These are phyloP conservation scores for Aphodius sticticus DNA, from an alignment of 2,888 invertebrate genomes.

Conservation along the genomic window DNA sequence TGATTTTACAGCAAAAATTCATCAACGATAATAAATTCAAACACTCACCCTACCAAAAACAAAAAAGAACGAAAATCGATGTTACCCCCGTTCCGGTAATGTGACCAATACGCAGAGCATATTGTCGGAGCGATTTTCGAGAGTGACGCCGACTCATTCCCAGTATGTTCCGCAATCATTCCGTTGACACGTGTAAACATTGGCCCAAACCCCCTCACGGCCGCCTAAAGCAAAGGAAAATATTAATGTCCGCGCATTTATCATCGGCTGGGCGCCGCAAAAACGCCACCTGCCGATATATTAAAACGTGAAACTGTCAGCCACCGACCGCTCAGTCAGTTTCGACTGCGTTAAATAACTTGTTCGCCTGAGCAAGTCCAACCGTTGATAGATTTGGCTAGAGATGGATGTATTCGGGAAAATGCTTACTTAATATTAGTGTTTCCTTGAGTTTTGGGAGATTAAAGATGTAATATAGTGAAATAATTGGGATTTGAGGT, in stretches of 20 bases:
- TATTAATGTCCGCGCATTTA: neutral
- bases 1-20: neutral
- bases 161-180: neutral
- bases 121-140: neutral
- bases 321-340: neutral
- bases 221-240: neutral
- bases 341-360: neutral
- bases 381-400: neutral
- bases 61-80: neutral
- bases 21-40: neutral
- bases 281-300: neutral
- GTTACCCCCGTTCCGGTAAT: neutral
- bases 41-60: neutral
- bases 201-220: neutral
- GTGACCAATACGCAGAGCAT: neutral
- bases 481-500: no score
- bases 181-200: neutral
- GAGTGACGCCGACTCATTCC: neutral
- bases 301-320: constrained; percentile 4
- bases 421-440: no score
- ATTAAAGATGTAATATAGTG: no score
- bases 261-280: neutral
- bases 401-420: neutral
- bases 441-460: no score
- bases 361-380: neutral